Conservation (phyloP, 1,140 invertebrate genomes). For the Hycleus phaleratus region DNA sequence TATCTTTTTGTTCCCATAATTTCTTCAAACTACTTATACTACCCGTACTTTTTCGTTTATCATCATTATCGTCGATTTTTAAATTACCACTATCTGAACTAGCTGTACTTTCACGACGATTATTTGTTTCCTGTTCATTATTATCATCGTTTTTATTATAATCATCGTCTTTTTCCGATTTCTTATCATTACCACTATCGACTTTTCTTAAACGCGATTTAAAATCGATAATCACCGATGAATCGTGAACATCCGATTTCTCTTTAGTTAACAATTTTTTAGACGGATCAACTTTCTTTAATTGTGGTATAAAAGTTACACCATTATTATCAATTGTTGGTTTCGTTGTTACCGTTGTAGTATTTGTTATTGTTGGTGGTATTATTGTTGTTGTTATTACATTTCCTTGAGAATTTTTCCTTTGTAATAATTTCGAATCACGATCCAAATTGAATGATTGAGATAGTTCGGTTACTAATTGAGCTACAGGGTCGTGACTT, state of each 20-base stretch:
- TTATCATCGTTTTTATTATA: slow-evolving; percentile 40
- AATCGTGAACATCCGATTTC: slow-evolving; percentile 31
- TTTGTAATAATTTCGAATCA: slow-evolving; percentile 6
- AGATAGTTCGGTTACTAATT: slow-evolving; percentile 66
- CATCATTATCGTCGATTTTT: slow-evolving; percentile 59
- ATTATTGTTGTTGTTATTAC: not conserved
- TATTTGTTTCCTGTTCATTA: slow-evolving; percentile 29
- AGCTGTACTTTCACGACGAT: slow-evolving; percentile 38
- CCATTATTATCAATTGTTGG: slow-evolving; percentile 25
- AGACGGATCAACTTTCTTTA: slow-evolving; percentile 33
- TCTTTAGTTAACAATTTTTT: slow-evolving; percentile 35
- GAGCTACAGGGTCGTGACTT: slow-evolving; percentile 60
- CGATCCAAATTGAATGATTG: slow-evolving; percentile 52
- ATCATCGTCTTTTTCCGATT: slow-evolving; percentile 42
- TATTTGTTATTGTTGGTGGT: not conserved
- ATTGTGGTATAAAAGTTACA: slow-evolving; percentile 31
- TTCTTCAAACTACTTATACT: slow-evolving; percentile 89
- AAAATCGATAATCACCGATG: slow-evolving; percentile 63
- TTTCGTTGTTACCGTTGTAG: slow-evolving; percentile 5
- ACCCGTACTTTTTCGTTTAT: slow-evolving; percentile 84
- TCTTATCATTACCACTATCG: slow-evolving; percentile 47
- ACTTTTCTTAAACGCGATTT: slow-evolving; percentile 79
- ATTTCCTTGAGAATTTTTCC: slow-evolving; percentile 6
- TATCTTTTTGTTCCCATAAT: slow-evolving; percentile 77
- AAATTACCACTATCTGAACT: slow-evolving; percentile 37